Evolutionary conservation across 2,113 vertebrate genomes (phyloP), one percentile per base, ranked within the genome.

Genomic region (Centropristis striata): DNA sequence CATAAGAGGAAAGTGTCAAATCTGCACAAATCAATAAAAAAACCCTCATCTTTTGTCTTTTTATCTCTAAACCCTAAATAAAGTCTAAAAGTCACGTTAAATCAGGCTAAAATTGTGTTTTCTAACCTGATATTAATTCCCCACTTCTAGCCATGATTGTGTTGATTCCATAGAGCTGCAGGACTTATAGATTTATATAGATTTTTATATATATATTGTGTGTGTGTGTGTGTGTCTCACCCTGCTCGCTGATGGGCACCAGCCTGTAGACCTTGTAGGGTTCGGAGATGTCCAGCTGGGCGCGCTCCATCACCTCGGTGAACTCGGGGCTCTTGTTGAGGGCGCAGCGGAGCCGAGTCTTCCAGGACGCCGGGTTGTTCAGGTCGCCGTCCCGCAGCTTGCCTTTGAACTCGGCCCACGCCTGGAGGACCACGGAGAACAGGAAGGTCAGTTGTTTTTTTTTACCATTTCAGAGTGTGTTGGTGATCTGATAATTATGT

Each of bases 251-350:
- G 51, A 78, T 3, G 0, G 95, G 96, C 0, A 96, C 94, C 32
- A 98, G 93, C 9, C 94, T 94, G 55, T 98, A 98, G 1, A 98
- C 97, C 84, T 98, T 98, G 90, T 97, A 98, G 0, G 97, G 97
- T 67, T 97, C 97, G 0, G 96, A 94, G 60, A 95, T 95, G 75
- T 97, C 96, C 83, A 97, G 90, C 73, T 95, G 95, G 21, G 95
- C 93, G 4, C 92, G 94, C 0, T 94, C 90, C 1, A 81, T 85
- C 66, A 96, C 93, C 82, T 98, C 97, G 8, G 73, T 50, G 53
- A 98, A 98, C 90, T 98, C 97, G 0, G 93, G 64, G 51, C 97
- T 98, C 91, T 98, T 98, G 92, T 97, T 97, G 44, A 98, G 94
- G 46, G 97, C 97, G 60, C 97, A 98, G 61, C 97, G 96, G 8